Base-by-base conservation (phyloP, 23 tunicate genomes). In the Halocynthia aurantium region DNA sequence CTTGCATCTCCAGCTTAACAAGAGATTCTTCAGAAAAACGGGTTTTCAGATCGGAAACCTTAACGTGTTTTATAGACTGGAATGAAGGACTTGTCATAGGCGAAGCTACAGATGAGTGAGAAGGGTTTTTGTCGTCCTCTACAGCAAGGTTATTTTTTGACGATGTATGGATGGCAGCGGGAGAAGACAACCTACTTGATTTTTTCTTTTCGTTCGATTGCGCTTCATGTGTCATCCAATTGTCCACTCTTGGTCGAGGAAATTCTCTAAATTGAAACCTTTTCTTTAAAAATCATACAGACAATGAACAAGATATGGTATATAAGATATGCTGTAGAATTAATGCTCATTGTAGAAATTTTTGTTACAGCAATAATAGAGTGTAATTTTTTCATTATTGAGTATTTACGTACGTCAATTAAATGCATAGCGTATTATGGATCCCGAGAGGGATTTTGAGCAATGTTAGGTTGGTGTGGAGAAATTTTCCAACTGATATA, bases 11-110 rank as follows among this genome's bases (percentile, higher is more conserved):
- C 44, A 31, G 44, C 44, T 31, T 31, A 31, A 31, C 44, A 31
- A 31, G 44, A 15, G 31, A 40, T 15, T 40, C 19, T 20, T 65
- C 70, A 1, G 31, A 20, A 65, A 10, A 65, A 20, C 31, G 70
- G 31, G 22, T 65, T 15, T 65, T 65, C 31, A 65, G 31, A 15
- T 15, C 31, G 10, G 70, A 11, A 9, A 65, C 70, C 10, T 65
- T 65, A 15, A 65, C 70, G 19, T 65, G 5, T 15, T 65, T 65
- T 15, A 49, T 65, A 2, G 49, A 65, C 31, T 65, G 22, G 19
- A 65, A 65, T 8, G 70, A 65, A 9, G 70, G 70, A 65, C 70
- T 65, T 20, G 22, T 65, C 70, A 65, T 65, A 9, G 70, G 70
- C 70, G 70, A 65, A 10, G 31, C 19, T 9, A 65, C 22, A 8